Evolutionary conservation across 2,113 vertebrate genomes (phyloP).

Genomic region (Apistogramma diplotaenia): DNA sequence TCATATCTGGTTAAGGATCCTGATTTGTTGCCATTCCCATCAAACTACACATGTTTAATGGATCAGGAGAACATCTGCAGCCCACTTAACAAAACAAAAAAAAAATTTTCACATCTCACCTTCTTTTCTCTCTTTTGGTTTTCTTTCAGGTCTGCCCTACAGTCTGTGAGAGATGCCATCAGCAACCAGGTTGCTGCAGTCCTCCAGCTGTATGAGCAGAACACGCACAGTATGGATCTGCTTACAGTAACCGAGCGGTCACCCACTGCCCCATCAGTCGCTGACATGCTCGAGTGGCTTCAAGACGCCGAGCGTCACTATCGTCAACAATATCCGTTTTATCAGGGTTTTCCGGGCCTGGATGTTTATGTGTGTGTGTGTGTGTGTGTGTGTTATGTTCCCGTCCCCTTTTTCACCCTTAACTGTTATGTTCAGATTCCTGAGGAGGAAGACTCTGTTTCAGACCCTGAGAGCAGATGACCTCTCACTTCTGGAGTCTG

Average conservation of each 20-base stretch:
- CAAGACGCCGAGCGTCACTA: conserved; percentile 85
- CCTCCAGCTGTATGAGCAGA: conserved; percentile 77
- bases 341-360: neutral
- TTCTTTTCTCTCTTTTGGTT: neutral
- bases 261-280: conserved; percentile 76
- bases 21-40: neutral
- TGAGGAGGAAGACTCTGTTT: conserved; percentile 80
- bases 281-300: conserved; percentile 89
- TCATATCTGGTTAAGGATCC: neutral
- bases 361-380: neutral
- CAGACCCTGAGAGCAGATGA: conserved; percentile 69
- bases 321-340: conserved; percentile 83
- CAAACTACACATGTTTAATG: neutral
- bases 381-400: neutral
- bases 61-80: neutral
- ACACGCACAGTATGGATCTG: conserved; percentile 56
- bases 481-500: conserved; percentile 71
- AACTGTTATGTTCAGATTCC: conserved; percentile 73
- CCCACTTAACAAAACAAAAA: no score
- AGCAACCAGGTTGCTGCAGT: conserved; percentile 70
- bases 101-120: neutral
- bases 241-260: conserved; percentile 67
- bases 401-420: neutral
- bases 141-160: conserved; percentile 73
- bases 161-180: conserved; percentile 76